Percentiles rank a stretch among this genome's conserved stretches.
Evolutionary conservation across 2,797 vertebrate genomes (phyloP).

Genomic region (Myotis myotis): DNA sequence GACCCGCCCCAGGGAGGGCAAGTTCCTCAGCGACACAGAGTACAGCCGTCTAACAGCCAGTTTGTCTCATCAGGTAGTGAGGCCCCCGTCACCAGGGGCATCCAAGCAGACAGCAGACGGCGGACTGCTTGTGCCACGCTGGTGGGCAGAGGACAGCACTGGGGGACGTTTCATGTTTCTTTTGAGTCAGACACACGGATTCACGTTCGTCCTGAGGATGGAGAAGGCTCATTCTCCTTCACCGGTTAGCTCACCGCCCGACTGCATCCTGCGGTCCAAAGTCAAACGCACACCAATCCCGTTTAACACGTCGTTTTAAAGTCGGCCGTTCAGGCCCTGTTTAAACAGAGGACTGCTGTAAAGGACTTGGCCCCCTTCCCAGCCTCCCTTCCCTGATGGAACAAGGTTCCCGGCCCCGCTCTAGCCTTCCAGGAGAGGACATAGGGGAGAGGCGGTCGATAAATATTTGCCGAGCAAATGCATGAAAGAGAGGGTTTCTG

Average conservation of each 20-base stretch:
- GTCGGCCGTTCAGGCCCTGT: background rate
- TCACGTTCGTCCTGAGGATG: background rate
- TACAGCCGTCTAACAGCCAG: background rate
- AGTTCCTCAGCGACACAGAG: background rate
- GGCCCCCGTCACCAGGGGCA: background rate
- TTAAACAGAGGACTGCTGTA: constrained; percentile 65
- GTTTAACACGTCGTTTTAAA: constrained; percentile 62
- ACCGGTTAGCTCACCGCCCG: background rate
- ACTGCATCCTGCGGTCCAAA: background rate
- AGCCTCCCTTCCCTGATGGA: constrained; percentile 58
- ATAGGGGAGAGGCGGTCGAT: constrained; percentile 40
- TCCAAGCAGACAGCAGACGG: background rate
- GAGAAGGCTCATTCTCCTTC: background rate
- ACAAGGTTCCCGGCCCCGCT: constrained; percentile 52
- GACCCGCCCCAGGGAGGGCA: background rate
- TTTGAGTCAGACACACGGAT: background rate
- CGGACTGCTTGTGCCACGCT: background rate
- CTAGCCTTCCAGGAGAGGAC: constrained; percentile 63
- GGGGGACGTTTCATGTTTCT: background rate
- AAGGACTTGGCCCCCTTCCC: constrained; percentile 71
- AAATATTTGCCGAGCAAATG: constrained; percentile 63
- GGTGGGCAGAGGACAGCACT: background rate
- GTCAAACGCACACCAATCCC: constrained; percentile 50
- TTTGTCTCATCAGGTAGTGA: background rate
- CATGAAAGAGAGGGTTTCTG: background rate